Evolutionary conservation across 2,797 vertebrate genomes (phyloP), one percentile per base, ranked within the genome.

Genomic region (Neosilurus mollespiculum): DNA sequence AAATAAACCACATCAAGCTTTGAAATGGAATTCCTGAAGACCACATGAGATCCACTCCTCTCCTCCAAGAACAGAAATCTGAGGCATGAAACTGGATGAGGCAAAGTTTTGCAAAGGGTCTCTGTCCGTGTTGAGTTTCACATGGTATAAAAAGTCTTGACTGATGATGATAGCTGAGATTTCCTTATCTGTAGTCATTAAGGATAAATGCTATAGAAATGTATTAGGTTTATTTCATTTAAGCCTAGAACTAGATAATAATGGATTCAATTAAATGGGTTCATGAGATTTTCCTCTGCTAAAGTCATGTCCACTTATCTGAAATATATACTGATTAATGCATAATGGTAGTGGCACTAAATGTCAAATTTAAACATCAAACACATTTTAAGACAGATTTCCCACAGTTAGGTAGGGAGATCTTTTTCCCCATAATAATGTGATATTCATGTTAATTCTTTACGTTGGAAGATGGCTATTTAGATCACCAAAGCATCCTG

Each of bases 291-390:
- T 54, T 10, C 53, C 3, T 70, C 30, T 58, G 64, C 24, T 26
- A 56, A 22, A 80, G 30, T 67, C 49, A 67, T 80, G 61, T 64
- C 59, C 37, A 81, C 54, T 81, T 81, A 71, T 81, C 80, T 70
- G 4, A 26, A 61, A 81, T 62, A 72, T 71, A 58, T 58, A 37
- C 64, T 58, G 78, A 69, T 58, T 67, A 54, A 69, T 24, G 78
- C 30, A 20, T 72, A 59, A 71, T 49, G 6, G 71, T 61, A 81
- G 9, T 22, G 67, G 54, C 58, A 80, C 51, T 34, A 80, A 67
- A 18, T 69, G 30, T 80, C 34, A 71, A 24, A 59, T 59, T 81
- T 71, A 34, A 49, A 71, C 56, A 81, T 49, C 67, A 71, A 61
- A 61, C 37, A 18, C 34, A 43, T 59, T 58, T 43, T 69, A 70